These are phyloP conservation scores for Steinernema scapterisci DNA, from an alignment of 2,888 invertebrate genomes.

Conservation along the genomic window DNA sequence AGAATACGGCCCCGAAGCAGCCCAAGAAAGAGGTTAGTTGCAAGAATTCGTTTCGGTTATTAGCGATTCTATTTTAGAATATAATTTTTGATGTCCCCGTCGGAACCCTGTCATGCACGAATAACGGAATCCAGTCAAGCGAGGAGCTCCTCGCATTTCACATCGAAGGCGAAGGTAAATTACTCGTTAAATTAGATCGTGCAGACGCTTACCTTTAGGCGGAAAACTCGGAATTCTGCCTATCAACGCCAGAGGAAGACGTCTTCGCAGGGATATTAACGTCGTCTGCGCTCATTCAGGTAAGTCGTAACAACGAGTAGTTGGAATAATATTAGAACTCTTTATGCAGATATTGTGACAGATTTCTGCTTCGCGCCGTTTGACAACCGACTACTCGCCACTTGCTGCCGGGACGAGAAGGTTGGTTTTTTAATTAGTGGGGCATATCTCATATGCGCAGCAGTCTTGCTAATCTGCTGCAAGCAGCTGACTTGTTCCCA, in stretches of 20 bases:
- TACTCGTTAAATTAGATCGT: not conserved
- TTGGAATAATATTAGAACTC: not conserved
- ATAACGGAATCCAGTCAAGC: constrained; percentile 91
- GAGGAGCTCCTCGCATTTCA: constrained; percentile 93
- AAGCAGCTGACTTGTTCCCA: not conserved
- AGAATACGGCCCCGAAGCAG: constrained; percentile 93
- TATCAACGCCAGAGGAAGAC: constrained; percentile 84
- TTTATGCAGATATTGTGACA: constrained; percentile 83
- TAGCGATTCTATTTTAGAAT: constrained; percentile 70
- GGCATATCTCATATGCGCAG: not conserved
- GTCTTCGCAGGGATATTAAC: constrained; percentile 75
- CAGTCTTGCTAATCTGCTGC: constrained; percentile 3
- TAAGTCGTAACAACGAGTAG: constrained; percentile 42
- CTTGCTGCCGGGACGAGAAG: constrained; percentile 74
- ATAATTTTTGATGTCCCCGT: constrained; percentile 83
- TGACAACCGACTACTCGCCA: constrained; percentile 87
- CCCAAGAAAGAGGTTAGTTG: constrained; percentile 82
- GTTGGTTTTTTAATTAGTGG: constrained; percentile 63
- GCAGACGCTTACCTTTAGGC: constrained; percentile 70
- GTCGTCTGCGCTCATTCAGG: constrained; percentile 69
- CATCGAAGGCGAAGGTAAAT: constrained; percentile 82
- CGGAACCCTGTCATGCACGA: constrained; percentile 89
- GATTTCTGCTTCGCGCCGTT: constrained; percentile 95
- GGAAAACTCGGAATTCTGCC: constrained; percentile 88
- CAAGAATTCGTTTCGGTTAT: not conserved